These are phyloP conservation scores for human DNA, from an alignment of 2,113 vertebrate species.

Conservation along the genomic window DNA sequence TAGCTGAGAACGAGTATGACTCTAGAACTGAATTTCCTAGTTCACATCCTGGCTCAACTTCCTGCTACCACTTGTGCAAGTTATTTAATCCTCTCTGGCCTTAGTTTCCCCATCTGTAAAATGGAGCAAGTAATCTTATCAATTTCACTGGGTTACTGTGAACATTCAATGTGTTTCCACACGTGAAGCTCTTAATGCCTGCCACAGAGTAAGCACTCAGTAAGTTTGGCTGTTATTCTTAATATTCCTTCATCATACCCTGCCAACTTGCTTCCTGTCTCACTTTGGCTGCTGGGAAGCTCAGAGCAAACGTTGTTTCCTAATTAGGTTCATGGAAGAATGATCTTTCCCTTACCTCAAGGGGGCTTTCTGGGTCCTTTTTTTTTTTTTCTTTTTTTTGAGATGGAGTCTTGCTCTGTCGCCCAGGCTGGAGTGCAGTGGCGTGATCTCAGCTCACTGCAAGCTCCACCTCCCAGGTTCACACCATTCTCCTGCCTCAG, in stretches of 20 bases:
- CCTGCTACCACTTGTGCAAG: background rate
- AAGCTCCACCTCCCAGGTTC: no score
- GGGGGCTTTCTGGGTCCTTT: background rate
- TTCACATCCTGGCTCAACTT: background rate
- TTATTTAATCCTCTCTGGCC: background rate
- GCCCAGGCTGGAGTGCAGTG: no score
- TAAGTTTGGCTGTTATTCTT: background rate
- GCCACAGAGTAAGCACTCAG: background rate
- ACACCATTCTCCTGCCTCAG: no score
- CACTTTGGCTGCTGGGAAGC: constrained; percentile 32
- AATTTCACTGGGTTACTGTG: background rate
- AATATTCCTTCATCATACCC: background rate
- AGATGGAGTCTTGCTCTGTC: no score
- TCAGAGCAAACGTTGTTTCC: background rate
- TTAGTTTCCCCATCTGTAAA: background rate
- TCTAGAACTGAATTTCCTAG: background rate
- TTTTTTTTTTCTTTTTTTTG: background rate
- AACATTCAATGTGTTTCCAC: background rate
- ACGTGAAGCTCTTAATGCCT: background rate
- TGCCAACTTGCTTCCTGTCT: background rate
- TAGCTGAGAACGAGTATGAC: background rate
- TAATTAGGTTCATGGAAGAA: background rate
- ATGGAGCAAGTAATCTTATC: background rate
- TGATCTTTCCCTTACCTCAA: background rate
- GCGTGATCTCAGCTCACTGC: no score